Percentiles rank a stretch among this genome's conserved stretches.
Conservation (phyloP, 2,888 invertebrate species). For the Cordilura impudica region DNA sequence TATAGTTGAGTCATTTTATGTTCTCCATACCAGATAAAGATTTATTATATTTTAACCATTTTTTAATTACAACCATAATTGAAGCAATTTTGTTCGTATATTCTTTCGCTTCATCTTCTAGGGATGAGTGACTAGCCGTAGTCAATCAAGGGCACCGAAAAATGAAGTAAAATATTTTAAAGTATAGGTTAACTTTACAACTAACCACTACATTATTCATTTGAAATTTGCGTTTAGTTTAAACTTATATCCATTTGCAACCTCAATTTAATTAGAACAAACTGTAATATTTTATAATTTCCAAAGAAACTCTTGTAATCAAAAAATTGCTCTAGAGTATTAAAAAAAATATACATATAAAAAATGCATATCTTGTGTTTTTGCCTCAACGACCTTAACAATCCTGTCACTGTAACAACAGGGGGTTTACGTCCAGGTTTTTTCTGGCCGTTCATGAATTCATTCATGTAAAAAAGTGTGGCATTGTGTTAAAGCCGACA, state of each 20-base stretch:
- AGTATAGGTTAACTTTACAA: conserved; percentile 50
- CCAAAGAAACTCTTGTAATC: conserved; percentile 2
- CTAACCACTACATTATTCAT: conserved; percentile 36
- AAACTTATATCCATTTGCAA: not conserved
- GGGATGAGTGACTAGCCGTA: not conserved
- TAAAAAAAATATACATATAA: not conserved
- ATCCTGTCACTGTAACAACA: conserved; percentile 46
- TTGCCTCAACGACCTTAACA: conserved; percentile 32
- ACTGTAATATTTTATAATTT: conserved; percentile 30
- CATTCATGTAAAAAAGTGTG: conserved; percentile 60
- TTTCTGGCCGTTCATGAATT: conserved; percentile 38
- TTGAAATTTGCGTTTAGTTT: conserved; percentile 6
- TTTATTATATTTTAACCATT: conserved; percentile 60
- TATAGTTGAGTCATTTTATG: conserved; percentile 14
- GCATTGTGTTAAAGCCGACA: conserved; percentile 58
- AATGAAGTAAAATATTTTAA: conserved; percentile 33
- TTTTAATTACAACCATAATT: conserved; percentile 59
- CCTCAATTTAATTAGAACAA: conserved; percentile 57
- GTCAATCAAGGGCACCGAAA: not conserved
- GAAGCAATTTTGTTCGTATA: conserved; percentile 32
- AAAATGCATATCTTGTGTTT: conserved; percentile 26
- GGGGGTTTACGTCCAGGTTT: conserved; percentile 29
- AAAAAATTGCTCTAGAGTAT: not conserved
- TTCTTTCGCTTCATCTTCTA: not conserved
- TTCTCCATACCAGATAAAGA: conserved; percentile 43